Evolutionary conservation across 1,140 invertebrate genomes (phyloP), one percentile per base, ranked within the genome.

Genomic region (Sitobion miscanthi): DNA sequence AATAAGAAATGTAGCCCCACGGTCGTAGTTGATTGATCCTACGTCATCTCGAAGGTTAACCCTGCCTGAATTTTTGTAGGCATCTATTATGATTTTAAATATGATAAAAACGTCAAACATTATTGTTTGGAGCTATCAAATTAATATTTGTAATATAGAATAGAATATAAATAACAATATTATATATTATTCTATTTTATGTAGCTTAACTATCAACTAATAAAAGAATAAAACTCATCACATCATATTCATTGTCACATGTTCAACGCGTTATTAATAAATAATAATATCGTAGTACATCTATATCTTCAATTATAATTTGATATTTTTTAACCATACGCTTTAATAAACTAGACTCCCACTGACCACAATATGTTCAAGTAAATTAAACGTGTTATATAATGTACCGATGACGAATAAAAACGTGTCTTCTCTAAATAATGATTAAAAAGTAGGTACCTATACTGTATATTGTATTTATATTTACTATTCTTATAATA

Each of bases 1-100:
- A 87, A 87, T 87, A 87, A 87, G 47, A 49, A 49, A 87, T 87
- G 30, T 52, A 49, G 30, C 86, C 86, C n/a, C 47, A 87, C 17
- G 86, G 86, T 35, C 86, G 86, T 49, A 87, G 7, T 87, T 35
- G 47, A 87, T 87, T 87, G 86, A 87, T 87, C 7, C 45, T 87
- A 87, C 86, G 86, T 87, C 86, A 52, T 49, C 14, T 87, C 7
- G 86, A 87, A 87, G 86, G 47, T 49, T 49, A 87, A 87, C 30
- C 86, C 86, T 87, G 85, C 11, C 23, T 30, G 45, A 11, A 49
- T 35, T 49, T 47, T n/a, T 17, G 42, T n/a, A 30, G 6, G 86
- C 30, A 30, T 49, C 45, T 49, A 87, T 87, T 49, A 35, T 87
- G 86, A 49, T 49, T 49, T 77, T 35, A 49, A 87, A 14, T 30